Evolutionary conservation across 2,797 vertebrate genomes (phyloP), one percentile per base, ranked within the genome.

Genomic region (Bufotes viridis): DNA sequence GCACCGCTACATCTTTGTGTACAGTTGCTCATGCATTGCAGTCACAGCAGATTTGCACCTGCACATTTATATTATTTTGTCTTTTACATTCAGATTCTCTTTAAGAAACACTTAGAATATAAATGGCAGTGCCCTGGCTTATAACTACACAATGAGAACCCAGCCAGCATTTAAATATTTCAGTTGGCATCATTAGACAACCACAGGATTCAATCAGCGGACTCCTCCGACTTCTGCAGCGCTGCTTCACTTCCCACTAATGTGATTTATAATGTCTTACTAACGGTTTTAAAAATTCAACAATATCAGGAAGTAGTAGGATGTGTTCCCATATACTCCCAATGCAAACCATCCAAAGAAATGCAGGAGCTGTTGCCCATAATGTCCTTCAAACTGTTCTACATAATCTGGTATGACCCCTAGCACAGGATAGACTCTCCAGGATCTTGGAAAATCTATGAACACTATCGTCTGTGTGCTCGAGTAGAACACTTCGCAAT

Each of bases 261-360:
- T 89, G 88, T 75, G 70, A 82, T 89, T 81, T 86, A 78, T 89
- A 89, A 89, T 34, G 22, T 85, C 69, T 85, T 83, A 85, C 84
- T 89, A 85, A 67, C 72, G 74, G 11, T 20, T 81, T 53, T 84
- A 60, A 80, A 84, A 79, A 60, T 88, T 80, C 29, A 79, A 84
- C 87, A 88, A 84, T 88, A 85, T 80, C 75, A 63, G 67, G 24
- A 58, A 57, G 70, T 80, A 58, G 29, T 55, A 3, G 14, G 1
- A 24, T 67, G 22, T 60, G 22, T 24, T 13, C n/a, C n/a, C n/a
- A 26, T 67, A 24, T 24, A 13, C n/a, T 67, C 24, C 26, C 24
- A 26, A 26, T 69, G 29, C 26, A 69, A 29, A 69, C 26, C 6
- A 26, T 69, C 14, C 6, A 17, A 6, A 69, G 22, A 67, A 24